Evolutionary conservation across 1,140 invertebrate genomes (phyloP).

Genomic region (Megathymus violae): DNA sequence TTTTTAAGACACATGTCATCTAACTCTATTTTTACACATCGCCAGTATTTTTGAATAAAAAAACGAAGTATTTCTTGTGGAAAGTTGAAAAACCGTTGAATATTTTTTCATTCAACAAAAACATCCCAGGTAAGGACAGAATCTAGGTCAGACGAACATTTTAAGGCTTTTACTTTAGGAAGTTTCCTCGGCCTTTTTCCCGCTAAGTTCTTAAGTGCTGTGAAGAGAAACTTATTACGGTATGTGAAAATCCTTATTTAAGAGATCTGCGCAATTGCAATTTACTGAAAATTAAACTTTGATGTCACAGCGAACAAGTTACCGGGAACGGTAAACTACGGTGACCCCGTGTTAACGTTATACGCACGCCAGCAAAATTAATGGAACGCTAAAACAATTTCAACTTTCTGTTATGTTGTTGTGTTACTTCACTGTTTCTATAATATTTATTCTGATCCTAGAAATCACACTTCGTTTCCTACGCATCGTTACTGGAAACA

Average conservation of each 20-base stretch:
- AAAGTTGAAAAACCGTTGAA: conserved; percentile 32
- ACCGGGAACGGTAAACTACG: no score
- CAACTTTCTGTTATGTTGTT: no score
- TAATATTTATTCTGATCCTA: no score
- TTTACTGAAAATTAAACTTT: conserved; percentile 17
- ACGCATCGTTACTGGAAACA: no score
- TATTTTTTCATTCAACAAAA: conserved; percentile 31
- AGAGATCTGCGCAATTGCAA: conserved; percentile 22
- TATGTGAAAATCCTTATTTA: conserved; percentile 32
- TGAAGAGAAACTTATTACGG: conserved; percentile 34
- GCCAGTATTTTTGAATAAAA: conserved; percentile 26
- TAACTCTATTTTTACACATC: background rate
- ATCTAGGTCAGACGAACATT: conserved; percentile 32
- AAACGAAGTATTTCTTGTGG: conserved; percentile 22
- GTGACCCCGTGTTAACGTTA: no score
- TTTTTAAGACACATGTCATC: no score
- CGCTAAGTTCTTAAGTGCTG: conserved; percentile 34
- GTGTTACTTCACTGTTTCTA: no score
- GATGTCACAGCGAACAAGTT: no score
- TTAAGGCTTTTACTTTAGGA: conserved; percentile 37
- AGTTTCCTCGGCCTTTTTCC: conserved; percentile 32
- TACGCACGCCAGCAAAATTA: no score
- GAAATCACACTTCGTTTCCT: no score
- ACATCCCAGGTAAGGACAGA: conserved; percentile 25
- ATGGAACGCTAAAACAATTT: no score